Percentiles rank a stretch among this genome's conserved stretches.
phyloP scores from a whole-genome alignment of 35 echinoderm and acorn worm species.

The Stichopus chloronotus region DNA sequence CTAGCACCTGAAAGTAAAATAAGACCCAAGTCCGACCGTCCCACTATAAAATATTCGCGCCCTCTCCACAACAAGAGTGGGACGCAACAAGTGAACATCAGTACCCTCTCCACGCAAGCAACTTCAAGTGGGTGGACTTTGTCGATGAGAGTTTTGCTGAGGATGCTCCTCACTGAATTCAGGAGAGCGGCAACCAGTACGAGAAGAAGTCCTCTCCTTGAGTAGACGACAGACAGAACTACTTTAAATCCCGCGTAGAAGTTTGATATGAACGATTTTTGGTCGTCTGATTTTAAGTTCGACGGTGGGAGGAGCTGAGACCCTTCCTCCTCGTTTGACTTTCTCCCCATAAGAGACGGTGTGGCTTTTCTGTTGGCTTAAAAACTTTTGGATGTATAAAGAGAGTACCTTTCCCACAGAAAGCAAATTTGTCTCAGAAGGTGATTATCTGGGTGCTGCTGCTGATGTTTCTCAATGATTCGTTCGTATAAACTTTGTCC shows the following conservation, averaged over 20 bases:
- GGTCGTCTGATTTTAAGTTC: not conserved
- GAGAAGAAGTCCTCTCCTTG: not conserved
- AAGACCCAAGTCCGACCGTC: not conserved
- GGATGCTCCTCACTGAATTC: not conserved
- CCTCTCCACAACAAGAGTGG: not conserved
- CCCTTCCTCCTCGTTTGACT: too few relatives aligned
- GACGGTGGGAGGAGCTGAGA: not conserved
- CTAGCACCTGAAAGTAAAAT: not conserved
- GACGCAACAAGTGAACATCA: conserved; percentile 1
- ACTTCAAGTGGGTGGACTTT: not conserved
- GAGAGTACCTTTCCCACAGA: too few relatives aligned
- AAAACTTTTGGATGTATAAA: too few relatives aligned
- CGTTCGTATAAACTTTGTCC: too few relatives aligned
- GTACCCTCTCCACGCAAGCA: not conserved
- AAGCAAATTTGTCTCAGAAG: too few relatives aligned
- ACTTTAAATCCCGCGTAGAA: not conserved
- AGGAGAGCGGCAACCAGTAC: not conserved
- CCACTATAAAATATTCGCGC: not conserved
- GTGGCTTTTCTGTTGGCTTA: too few relatives aligned
- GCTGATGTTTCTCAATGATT: too few relatives aligned
- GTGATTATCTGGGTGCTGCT: too few relatives aligned
- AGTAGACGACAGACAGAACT: not conserved
- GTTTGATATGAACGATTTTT: not conserved
- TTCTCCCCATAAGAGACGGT: too few relatives aligned
- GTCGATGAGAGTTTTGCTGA: not conserved